phyloP scores from a whole-genome alignment of 1,140 invertebrate species.

The Brachionus plicatilis region DNA sequence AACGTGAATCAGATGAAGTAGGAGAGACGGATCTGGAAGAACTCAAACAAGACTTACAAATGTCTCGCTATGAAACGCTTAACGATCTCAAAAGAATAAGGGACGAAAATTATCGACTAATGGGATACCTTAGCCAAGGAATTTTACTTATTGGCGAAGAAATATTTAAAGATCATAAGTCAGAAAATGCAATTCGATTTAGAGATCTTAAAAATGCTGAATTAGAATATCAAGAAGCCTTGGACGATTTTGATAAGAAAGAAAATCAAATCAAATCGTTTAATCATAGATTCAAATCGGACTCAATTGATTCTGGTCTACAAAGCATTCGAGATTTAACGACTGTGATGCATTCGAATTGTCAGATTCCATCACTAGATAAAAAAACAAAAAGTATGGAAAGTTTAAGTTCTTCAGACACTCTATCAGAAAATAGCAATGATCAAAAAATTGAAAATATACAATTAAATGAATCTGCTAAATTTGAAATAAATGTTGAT shows the following conservation, averaged over 20 bases:
- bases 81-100: slow-evolving; percentile 34
- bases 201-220: slow-evolving; percentile 10
- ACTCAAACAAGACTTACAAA: slow-evolving; percentile 40
- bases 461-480: neutral
- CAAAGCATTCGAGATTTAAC: neutral
- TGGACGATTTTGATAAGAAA: neutral
- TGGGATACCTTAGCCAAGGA: neutral
- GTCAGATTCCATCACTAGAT: neutral
- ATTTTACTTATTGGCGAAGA: slow-evolving; percentile 25
- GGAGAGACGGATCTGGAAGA: slow-evolving; percentile 35
- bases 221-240: neutral
- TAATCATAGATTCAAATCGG: neutral
- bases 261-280: neutral
- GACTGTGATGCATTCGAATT: neutral
- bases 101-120: slow-evolving; percentile 17
- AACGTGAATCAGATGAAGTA: slow-evolving; percentile 34
- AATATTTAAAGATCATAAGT: slow-evolving; percentile 10
- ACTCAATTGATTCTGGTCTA: slow-evolving; percentile 15
- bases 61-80: slow-evolving; percentile 37
- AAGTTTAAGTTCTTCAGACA: neutral
- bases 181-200: neutral
- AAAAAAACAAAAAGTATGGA: neutral
- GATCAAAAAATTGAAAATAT: neutral
- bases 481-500: neutral
- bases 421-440: neutral